Evolutionary conservation across 92 coral and sea anemone genomes (phyloP), one percentile per base, ranked within the genome.

Genomic region (Phymanthus crucifer): DNA sequence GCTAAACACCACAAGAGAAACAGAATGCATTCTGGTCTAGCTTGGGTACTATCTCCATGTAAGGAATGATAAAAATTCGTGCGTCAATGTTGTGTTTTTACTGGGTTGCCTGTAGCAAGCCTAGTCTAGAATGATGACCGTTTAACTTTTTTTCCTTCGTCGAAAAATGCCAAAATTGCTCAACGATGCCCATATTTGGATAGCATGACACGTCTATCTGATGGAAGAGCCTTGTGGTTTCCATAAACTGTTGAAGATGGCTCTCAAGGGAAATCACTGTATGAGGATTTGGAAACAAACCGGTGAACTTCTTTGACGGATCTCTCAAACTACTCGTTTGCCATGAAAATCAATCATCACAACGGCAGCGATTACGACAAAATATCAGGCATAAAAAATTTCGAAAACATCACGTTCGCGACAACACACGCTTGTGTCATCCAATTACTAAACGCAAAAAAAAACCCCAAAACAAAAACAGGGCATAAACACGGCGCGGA

Each of bases 1-100:
- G 91, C 97, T 93, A 58, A 73, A 24, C 14, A 43, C 19, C 1
- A 52, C 32, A 57, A 71, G 6, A 32, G 17, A 47, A 36, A 73
- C 17, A 29, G 50, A 27, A 23, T 38, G 26, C 47, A 9, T 69
- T 18, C 10, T 38, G 4, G 4, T 66, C 34, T 66, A 23, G 71
- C 6, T 23, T 66, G 35, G 40, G 71, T 29, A 16, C 11, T 29
- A 29, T 27, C 3, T 27, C 71, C 48, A 0, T 38, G 10, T 38
- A 0, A 1, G 43, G 43, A 6, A 40, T 47, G 24, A 47, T 73
- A n/a, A 43, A 43, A 43, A 43, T 3, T n/a, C n/a, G n/a, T n/a
- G n/a, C n/a, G n/a, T n/a, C n/a, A n/a, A n/a, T n/a, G n/a, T n/a
- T n/a, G n/a, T n/a, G n/a, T n/a, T n/a, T n/a, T n/a, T n/a, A n/a